Conservation (phyloP, 1,140 invertebrate genomes). For the Drosophila insularis region DNA sequence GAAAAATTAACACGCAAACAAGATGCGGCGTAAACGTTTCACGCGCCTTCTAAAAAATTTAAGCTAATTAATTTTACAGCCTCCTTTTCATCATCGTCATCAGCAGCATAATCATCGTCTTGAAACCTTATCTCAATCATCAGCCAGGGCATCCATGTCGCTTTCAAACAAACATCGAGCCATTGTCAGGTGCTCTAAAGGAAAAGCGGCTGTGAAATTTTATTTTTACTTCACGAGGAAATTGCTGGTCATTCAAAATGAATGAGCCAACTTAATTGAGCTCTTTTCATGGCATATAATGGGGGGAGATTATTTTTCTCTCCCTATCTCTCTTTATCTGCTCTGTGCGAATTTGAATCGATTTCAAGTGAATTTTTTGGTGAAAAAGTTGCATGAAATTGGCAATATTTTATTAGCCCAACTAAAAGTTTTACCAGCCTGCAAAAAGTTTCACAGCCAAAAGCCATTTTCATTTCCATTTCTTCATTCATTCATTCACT, state of each 20-base stretch:
- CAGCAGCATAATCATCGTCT: slow-evolving; percentile 16
- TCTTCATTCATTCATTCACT: slow-evolving; percentile 32
- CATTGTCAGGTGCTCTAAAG: slow-evolving; percentile 7
- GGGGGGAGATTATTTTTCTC: background rate
- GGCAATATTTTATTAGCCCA: slow-evolving; percentile 54
- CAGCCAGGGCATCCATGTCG: background rate
- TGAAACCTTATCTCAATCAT: slow-evolving; percentile 2
- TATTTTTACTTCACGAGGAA: slow-evolving; percentile 16
- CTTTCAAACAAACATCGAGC: background rate
- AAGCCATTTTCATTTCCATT: background rate
- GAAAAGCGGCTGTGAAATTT: slow-evolving; percentile 36
- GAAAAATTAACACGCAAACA: slow-evolving; percentile 24
- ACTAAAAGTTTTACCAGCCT: slow-evolving; percentile 40
- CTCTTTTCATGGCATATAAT: background rate
- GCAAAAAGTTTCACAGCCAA: slow-evolving; percentile 37
- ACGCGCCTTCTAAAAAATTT: slow-evolving; percentile 32
- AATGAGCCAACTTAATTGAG: slow-evolving; percentile 20
- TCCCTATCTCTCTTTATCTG: background rate
- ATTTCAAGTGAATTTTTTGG: slow-evolving; percentile 41
- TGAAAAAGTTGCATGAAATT: slow-evolving; percentile 48
- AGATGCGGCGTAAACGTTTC: slow-evolving; percentile 23
- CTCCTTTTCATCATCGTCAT: slow-evolving; percentile 29
- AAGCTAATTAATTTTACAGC: slow-evolving; percentile 46
- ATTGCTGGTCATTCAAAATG: slow-evolving; percentile 27
- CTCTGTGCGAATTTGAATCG: slow-evolving; percentile 29